Evolutionary conservation across 2,888 invertebrate genomes (phyloP).

Genomic region (Hyppa rectilinea): DNA sequence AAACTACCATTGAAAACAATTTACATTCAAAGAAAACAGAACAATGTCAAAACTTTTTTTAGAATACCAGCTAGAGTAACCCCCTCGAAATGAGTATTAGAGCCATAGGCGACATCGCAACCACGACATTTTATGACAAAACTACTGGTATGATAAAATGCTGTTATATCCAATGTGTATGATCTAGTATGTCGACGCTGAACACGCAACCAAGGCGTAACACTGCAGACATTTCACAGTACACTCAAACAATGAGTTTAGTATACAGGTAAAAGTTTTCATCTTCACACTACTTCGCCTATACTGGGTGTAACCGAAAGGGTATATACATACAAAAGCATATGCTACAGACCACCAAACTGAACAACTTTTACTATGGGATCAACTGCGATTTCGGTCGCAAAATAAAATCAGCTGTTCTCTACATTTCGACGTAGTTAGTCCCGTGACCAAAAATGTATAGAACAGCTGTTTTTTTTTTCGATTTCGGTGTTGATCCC

Average conservation of each 20-base stretch:
- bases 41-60: slow-evolving; percentile 15
- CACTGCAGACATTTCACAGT: slow-evolving; percentile 55
- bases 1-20: slow-evolving; percentile 1
- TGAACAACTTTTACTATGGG: no score
- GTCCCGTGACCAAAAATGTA: no score
- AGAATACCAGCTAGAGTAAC: slow-evolving; percentile 21
- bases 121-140: slow-evolving; percentile 47
- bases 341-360: no score
- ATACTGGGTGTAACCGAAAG: no score
- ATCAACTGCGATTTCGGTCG: no score
- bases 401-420: no score
- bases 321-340: no score
- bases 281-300: background rate
- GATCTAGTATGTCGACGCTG: slow-evolving; percentile 63
- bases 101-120: slow-evolving; percentile 46
- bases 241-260: slow-evolving; percentile 10
- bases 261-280: background rate
- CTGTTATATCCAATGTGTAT: slow-evolving; percentile 62
- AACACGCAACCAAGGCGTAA: slow-evolving; percentile 68
- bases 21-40: slow-evolving; percentile 36
- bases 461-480: no score
- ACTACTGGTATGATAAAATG: slow-evolving; percentile 59
- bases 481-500: no score
- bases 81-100: background rate
- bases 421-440: no score